phyloP scores from a whole-genome alignment of 2,113 vertebrate genomes.

The Oenanthe oenanthe region DNA sequence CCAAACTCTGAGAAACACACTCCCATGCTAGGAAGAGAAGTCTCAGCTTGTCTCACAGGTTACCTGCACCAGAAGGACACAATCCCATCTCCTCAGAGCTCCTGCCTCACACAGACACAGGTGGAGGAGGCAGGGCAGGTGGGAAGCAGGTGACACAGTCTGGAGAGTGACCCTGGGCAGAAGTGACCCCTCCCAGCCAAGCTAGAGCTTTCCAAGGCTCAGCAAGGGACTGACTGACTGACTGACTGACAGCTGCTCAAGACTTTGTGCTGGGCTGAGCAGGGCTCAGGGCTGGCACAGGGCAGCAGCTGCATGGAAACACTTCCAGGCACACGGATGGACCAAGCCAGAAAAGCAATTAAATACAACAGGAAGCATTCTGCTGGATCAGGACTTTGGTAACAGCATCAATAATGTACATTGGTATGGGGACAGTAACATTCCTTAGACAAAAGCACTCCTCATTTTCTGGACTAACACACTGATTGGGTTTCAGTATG shows the following conservation, averaged over 20 bases:
- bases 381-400: not conserved
- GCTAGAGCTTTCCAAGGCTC: not conserved
- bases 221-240: not conserved
- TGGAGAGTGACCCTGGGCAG: not conserved
- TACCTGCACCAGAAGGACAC: not conserved
- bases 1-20: not conserved
- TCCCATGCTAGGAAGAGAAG: not conserved
- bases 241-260: not conserved
- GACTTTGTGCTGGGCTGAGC: not conserved
- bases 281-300: not conserved
- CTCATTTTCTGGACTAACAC: not conserved
- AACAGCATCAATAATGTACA: not conserved
- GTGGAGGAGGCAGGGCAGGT: not conserved
- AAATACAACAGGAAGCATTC: not conserved
- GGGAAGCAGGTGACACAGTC: constrained; percentile 5
- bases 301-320: not conserved
- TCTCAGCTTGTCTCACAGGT: not conserved
- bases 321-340: not conserved
- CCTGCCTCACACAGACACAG: not conserved
- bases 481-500: not conserved
- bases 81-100: not conserved
- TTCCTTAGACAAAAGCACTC: not conserved
- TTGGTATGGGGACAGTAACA: not conserved
- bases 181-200: not conserved
- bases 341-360: not conserved